A percentile compares a stretch with the other conserved stretches of the same genome.
phyloP scores from a whole-genome alignment of 1,140 invertebrate genomes.

The Onthophagus taurus region DNA sequence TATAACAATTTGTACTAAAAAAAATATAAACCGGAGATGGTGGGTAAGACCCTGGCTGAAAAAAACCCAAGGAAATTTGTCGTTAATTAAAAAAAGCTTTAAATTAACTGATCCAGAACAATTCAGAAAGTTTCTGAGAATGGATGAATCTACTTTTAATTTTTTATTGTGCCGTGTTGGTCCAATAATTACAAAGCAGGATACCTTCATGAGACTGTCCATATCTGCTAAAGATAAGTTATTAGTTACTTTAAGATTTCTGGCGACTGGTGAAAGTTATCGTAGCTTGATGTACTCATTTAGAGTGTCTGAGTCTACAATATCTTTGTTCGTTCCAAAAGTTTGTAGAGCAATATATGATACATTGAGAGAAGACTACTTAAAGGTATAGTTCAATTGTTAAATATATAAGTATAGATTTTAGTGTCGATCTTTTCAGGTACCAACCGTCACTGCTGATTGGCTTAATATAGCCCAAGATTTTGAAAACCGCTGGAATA shows the following conservation, averaged over 20 bases:
- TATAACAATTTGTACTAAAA: background rate
- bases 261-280: constrained; percentile 7
- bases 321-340: constrained; percentile 8
- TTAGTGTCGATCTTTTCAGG: too few relatives aligned
- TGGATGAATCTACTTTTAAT: constrained; percentile 9
- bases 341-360: constrained; percentile 9
- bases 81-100: constrained; percentile 5
- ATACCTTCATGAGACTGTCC: too few relatives aligned
- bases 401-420: too few relatives aligned
- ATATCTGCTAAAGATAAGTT: constrained; percentile 4
- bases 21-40: background rate
- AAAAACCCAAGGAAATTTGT: constrained; percentile 3
- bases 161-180: background rate
- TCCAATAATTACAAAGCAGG: too few relatives aligned
- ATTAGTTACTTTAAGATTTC: constrained; percentile 8
- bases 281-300: too few relatives aligned
- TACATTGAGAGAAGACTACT: constrained; percentile 2
- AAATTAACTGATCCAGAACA: constrained; percentile 2
- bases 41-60: constrained; percentile 4
- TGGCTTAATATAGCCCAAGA: too few relatives aligned
- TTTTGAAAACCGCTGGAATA: constrained; percentile 6
- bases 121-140: constrained; percentile 7
- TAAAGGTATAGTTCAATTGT: too few relatives aligned
- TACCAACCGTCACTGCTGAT: too few relatives aligned
- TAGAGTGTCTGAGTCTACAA: constrained; percentile 5